These are phyloP conservation scores for Apostichopus parvimensis DNA, from an alignment of 35 echinoderm and acorn worm species.

Conservation along the genomic window DNA sequence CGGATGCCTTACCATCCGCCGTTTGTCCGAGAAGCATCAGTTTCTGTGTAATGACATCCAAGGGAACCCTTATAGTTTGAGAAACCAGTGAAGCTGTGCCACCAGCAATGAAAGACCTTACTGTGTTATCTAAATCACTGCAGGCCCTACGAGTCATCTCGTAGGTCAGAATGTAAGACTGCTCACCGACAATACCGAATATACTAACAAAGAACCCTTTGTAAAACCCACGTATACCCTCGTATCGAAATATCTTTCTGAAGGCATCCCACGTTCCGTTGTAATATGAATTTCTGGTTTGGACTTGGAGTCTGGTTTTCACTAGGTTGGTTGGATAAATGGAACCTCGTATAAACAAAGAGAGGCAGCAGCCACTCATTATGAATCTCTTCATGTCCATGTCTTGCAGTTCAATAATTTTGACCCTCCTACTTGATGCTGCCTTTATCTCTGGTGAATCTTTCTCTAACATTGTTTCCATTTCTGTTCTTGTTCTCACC, in stretches of 20 bases:
- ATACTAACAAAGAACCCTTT: constrained; percentile 89
- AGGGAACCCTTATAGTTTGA: constrained; percentile 86
- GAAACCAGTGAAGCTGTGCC: constrained; percentile 85
- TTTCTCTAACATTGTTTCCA: background rate
- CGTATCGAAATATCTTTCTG: constrained; percentile 89
- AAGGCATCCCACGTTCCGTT: constrained; percentile 94
- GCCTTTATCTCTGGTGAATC: background rate
- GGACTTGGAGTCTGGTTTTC: constrained; percentile 93
- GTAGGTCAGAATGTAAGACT: constrained; percentile 90
- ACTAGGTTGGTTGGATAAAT: constrained; percentile 85
- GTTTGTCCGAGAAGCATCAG: constrained; percentile 85
- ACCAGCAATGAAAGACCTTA: constrained; percentile 81
- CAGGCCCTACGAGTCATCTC: constrained; percentile 74
- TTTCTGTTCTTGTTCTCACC: background rate
- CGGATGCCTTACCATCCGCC: constrained; percentile 48
- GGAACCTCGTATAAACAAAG: constrained; percentile 65
- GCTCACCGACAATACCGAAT: constrained; percentile 78
- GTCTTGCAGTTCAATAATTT: constrained; percentile 95
- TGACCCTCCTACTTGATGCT: background rate
- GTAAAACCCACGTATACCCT: constrained; percentile 87
- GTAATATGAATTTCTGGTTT: constrained; percentile 73
- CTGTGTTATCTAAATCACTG: constrained; percentile 61
- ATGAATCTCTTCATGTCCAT: constrained; percentile 90
- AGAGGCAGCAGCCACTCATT: constrained; percentile 67
- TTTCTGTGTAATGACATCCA: constrained; percentile 86